Evolutionary conservation across 2,888 invertebrate species (phyloP), one percentile per base, ranked within the genome.

Genomic region (Unio delphinus): DNA sequence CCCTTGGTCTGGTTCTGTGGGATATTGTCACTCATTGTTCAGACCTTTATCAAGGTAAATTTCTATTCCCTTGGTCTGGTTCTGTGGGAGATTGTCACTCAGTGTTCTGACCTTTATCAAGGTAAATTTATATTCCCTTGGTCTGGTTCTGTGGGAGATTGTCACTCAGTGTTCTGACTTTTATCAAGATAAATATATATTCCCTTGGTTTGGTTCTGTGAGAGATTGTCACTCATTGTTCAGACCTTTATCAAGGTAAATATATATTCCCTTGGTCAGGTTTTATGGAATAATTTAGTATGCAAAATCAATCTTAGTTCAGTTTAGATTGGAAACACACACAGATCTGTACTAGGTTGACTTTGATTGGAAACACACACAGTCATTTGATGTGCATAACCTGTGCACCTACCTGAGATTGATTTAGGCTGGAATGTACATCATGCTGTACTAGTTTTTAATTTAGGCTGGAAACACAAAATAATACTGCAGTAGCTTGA

Each of bases 111-210:
- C 72, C 72, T 94, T 72, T 93, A 94, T 91, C 91, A 90, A 98
- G 83, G 96, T 97, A 77, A 98, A 98, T 90, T 95, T 96, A 0
- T 98, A 96, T 90, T 95, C 97, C 0, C 91, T 97, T 73, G 96
- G 94, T 0, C 91, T 98, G 65, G 95, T 98, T 56, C 91, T 97
- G 63, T 98, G 98, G 98, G 98, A 98, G 91, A 91, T 96, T 83
- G 93, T 95, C 70, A 93, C 94, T 73, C 92, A 96, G n/a, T 96
- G 95, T 83, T 89, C 92, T 0, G 95, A 95, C 72, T 71, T 94
- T 72, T 93, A 94, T 91, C 91, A 90, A 98, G 83, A 96, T 97
- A 77, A 98, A 98, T 90, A 95, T 96, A 1, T 98, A 96, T 90
- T 95, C 97, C 0, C 91, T 97, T 73, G 96, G 94, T 0, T 91